Base-by-base conservation (phyloP, 2,888 invertebrate genomes). In the Argyra leucocephala region DNA sequence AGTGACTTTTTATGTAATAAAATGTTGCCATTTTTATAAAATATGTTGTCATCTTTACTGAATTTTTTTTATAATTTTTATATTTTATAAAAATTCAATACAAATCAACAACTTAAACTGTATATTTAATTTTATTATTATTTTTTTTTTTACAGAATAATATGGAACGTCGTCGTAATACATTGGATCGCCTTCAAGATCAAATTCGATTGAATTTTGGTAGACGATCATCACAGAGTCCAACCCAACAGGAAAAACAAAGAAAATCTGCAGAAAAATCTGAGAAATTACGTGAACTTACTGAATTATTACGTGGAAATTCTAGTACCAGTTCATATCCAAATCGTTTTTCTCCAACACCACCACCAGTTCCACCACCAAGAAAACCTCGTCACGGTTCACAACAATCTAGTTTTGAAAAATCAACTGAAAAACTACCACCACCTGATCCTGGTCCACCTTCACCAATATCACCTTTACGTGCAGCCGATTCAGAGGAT, bases 101-200 rank as follows among this genome's bases (percentile, higher is more conserved):
- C 31, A 4, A 31, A 31, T 31, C 3, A 31, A 10, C 12, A 31
- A n/a, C 12, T 31, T 31, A 10, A 7, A 31, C 31, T 31, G 12
- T 10, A 10, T 10, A 31, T 31, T 31, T 31, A 31, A 7, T 31
- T 31, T 31, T 48, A 48, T 15, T 48, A 23, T 12, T 37, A 67
- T 66, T 57, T 66, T 61, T 69, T 59, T 66, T 21, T 62, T 71
- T 72, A 24, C 67, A 78, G 79, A 69, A 72, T 67, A 75, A 71
- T 71, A 80, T 80, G 80, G 80, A 80, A 67, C 79, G 77, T 72
- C 76, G 76, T 68, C 76, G 77, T 69, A 86, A 87, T 85, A 88
- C 88, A 78, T 88, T 90, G 87, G 91, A 91, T 83, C 89, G 90
- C 73, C 83, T 90, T 81, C 89, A 89, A 77, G 48, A 48, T 48